Conservation (phyloP, 2,888 invertebrate genomes). For the Agonopterix arenella region DNA sequence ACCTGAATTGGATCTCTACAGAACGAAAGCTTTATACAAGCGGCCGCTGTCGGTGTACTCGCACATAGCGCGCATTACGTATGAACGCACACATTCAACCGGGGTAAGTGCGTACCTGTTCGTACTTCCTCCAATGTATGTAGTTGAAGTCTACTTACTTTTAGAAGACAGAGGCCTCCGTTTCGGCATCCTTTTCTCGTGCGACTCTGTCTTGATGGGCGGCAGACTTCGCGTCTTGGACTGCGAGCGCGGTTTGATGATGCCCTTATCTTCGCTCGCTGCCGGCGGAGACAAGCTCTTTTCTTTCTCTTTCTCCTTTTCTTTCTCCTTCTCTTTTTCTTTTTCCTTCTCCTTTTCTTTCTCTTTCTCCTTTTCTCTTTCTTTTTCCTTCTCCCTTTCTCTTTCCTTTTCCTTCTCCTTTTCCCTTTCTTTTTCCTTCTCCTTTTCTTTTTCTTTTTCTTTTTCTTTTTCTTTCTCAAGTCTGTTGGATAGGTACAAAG, state of each 20-base stretch:
- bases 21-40: no score
- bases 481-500: no score
- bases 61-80: no score
- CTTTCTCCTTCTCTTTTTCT: conserved; percentile 29
- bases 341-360: conserved; percentile 25
- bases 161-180: conserved; percentile 52
- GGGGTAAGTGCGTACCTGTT: no score
- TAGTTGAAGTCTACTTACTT: conserved; percentile 39
- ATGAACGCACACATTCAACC: no score
- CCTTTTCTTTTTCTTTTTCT: no score
- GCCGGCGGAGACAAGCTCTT: conserved; percentile 38
- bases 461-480: no score
- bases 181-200: conserved; percentile 54
- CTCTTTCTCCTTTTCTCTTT: conserved; percentile 17
- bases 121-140: no score
- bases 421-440: background rate
- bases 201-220: conserved; percentile 41
- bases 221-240: conserved; percentile 54
- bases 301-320: conserved; percentile 25
- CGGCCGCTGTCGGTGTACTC: no score
- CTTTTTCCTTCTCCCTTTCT: conserved; percentile 25
- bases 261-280: conserved; percentile 30
- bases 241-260: conserved; percentile 44
- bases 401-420: conserved; percentile 21
- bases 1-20: no score